Base-by-base conservation (phyloP, 2,797 vertebrate species). In the Valencia hispanica region DNA sequence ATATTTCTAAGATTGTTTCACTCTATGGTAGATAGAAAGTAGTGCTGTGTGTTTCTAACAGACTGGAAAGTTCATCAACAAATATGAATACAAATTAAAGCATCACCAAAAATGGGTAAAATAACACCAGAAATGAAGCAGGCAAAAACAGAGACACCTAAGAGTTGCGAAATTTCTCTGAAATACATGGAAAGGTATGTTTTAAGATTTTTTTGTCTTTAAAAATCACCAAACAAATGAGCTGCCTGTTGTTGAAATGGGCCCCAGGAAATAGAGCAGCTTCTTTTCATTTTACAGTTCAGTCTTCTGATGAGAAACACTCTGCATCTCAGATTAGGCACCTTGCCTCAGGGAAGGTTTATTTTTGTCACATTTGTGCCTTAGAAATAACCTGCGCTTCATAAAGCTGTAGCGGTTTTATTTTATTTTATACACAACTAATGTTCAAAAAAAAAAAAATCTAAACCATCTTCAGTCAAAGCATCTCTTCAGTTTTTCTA, bases 251-350 rank as follows among this genome's bases (percentile, higher is more conserved):
- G 76, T 75, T 55, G 65, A 74, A 84, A 70, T 0, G 34, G 32
- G 75, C 75, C 39, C n/a, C 32, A 72, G 79, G 80, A 68, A 50
- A 80, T 72, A 43, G 69, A 83, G 65, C 78, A 68, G 68, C 70
- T 34, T 70, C 76, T 80, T 77, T 78, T 84, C 72, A 77, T 84
- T 84, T 83, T 11, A 70, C 77, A 22, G 39, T 75, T 79, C 53
- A 79, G 72, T 85, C 74, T 84, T 83, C 74, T 81, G 57, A 87
- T 75, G 81, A 80, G 71, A 78, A 83, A 83, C 55, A 75, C 73
- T 81, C 82, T 79, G 77, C 77, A 47, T 89, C 75, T 82, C 39
- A 90, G 79, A 91, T 87, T 87, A 85, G 85, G 80, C 79, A 47
- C 82, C 66, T 80, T 39, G 79, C 87, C 88, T 73, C 0, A 20